These are phyloP conservation scores for Psittacara wagleri DNA, from an alignment of 2,113 vertebrate genomes.

Conservation along the genomic window DNA sequence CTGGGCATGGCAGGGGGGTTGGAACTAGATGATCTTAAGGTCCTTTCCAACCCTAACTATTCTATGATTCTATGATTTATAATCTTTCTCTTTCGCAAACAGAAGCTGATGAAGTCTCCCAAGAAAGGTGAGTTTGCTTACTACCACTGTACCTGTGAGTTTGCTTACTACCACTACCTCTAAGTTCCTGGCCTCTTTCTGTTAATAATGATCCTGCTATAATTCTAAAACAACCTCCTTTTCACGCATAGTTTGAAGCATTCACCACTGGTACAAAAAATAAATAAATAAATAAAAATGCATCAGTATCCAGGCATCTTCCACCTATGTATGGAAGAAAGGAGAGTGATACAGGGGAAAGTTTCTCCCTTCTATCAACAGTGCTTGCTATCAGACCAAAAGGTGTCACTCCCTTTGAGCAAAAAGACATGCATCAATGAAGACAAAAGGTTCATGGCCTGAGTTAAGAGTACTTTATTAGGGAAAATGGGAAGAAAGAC, in stretches of 20 bases:
- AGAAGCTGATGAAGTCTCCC: neutral
- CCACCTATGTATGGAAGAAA: accelerated
- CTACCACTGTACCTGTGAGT: neutral
- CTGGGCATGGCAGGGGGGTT: too few species aligned
- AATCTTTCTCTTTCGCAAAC: neutral
- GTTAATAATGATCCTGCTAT: neutral
- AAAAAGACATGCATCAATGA: neutral
- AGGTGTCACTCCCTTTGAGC: neutral
- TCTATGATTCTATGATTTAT: neutral
- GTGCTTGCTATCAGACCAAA: neutral
- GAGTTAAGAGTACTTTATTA: neutral
- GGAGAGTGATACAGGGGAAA: neutral
- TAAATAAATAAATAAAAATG: neutral
- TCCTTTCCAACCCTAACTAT: too few species aligned
- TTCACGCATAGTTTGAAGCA: neutral
- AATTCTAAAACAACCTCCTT: neutral
- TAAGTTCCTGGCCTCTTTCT: neutral
- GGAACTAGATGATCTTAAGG: too few species aligned
- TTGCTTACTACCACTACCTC: neutral
- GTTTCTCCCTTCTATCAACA: neutral
- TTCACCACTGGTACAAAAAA: neutral
- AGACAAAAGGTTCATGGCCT: neutral
- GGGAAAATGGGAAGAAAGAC: neutral
- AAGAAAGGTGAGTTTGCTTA: neutral
- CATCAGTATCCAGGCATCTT: neutral